These are phyloP conservation scores for Tragopan temminckii DNA, from an alignment of 2,797 vertebrate genomes.

Conservation along the genomic window DNA sequence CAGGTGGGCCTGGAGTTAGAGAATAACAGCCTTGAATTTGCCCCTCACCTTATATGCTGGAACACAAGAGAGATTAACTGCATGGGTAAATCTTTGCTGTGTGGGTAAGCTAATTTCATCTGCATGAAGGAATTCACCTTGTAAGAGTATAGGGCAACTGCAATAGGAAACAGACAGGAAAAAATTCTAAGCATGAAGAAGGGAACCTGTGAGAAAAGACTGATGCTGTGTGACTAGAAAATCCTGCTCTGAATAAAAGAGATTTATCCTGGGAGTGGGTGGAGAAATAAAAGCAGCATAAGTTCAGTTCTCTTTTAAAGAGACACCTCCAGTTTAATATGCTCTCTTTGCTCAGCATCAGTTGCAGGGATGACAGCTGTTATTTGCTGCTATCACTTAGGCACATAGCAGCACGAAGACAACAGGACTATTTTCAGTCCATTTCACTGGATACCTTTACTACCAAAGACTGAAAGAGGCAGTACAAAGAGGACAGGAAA, in stretches of 20 bases:
- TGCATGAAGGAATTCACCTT: conserved; percentile 49
- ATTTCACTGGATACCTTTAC: not conserved
- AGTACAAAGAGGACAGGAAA: not conserved
- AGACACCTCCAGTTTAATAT: not conserved
- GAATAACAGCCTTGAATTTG: not conserved
- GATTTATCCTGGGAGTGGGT: not conserved
- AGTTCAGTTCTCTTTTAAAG: not conserved
- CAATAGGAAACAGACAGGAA: conserved; percentile 37
- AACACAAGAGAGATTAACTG: conserved; percentile 15
- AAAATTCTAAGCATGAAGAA: conserved; percentile 30
- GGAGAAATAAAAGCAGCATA: not conserved
- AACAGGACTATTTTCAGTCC: not conserved
- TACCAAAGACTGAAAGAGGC: not conserved
- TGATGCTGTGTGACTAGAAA: conserved; percentile 33
- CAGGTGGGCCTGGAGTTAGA: not conserved
- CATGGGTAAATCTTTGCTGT: conserved; percentile 37
- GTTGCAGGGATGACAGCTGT: not conserved
- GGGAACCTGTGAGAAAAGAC: conserved; percentile 13
- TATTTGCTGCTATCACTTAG: not conserved
- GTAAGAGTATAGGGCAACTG: conserved; percentile 1
- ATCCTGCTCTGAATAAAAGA: not conserved
- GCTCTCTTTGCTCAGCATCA: not conserved
- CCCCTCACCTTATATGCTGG: conserved; percentile 48
- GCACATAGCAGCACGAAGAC: not conserved
- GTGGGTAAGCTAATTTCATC: not conserved